Base-by-base conservation (phyloP, 2,888 invertebrate genomes). In the Tachina lurida region DNA sequence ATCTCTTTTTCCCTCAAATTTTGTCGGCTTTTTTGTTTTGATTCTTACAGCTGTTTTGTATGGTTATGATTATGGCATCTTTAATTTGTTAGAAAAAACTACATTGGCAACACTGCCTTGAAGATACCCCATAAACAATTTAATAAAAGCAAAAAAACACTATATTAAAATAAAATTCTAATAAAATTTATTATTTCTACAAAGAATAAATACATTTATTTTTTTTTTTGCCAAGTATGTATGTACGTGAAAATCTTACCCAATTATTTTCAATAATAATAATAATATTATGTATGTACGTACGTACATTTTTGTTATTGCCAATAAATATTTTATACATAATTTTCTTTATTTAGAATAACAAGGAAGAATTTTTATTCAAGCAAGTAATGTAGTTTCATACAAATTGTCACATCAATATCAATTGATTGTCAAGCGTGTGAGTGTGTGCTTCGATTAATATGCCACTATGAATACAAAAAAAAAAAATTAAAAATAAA, bases 191-290 rank as follows among this genome's bases (percentile, higher is more conserved):
- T 65, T 17, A 65, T 76, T 22, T 79, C 15, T 71, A 47, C 47
- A 60, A 73, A 74, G 47, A 31, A 31, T 31, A 1, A 0, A 7
- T 31, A 31, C 31, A 31, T 31, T 60, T 31, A 31, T 58, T 10
- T 19, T 10, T 45, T 60, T 63, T 49, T 60, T 45, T 19, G n/a
- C 10, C 56, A 45, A 9, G 31, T 12, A 62, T 52, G 31, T 12
- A 62, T 52, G 52, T 81, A 82, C 81, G 81, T 82, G 81, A 62
- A 75, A 70, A 43, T 75, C 75, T 54, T 82, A 75, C 81, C 75
- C 75, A 81, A 75, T 68, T 81, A 49, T 49, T 73, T 56, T 49
- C 8, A 56, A 31, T 31, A 31, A 7, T 7, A 65, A 31, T 31
- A 31, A 7, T 7, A 65, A 39, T 22, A 13, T 22, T 31, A 31